A percentile compares a stretch with the other conserved stretches of the same genome.
phyloP scores from a whole-genome alignment of 2,888 invertebrate genomes.

The Pollenia angustigena region DNA sequence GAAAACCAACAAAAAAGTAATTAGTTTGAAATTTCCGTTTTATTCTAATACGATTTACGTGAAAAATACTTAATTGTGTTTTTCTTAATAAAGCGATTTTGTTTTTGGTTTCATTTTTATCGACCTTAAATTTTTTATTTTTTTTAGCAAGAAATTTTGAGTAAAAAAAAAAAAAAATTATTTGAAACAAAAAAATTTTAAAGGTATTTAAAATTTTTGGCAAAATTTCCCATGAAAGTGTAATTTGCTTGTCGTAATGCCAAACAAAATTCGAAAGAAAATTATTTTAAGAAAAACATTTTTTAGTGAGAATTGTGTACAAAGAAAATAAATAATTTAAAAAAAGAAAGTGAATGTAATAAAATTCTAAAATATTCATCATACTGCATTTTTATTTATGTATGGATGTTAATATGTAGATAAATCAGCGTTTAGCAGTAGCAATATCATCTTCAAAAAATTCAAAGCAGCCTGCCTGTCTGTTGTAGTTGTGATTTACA shows the following conservation, averaged over 20 bases:
- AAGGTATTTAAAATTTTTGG: constrained; percentile 29
- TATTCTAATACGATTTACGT: constrained; percentile 2
- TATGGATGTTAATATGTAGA: background rate
- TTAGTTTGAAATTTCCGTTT: constrained; percentile 62
- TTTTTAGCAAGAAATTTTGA: constrained; percentile 31
- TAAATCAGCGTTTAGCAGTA: constrained; percentile 26
- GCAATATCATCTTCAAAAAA: constrained; percentile 18
- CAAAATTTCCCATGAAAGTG: constrained; percentile 53
- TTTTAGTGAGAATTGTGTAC: constrained; percentile 24
- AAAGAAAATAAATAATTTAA: constrained; percentile 17
- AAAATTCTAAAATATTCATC: background rate
- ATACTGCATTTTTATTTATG: background rate
- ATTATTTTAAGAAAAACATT: constrained; percentile 19
- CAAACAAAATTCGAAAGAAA: constrained; percentile 45
- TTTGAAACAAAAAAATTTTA: background rate
- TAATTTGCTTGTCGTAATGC: constrained; percentile 38
- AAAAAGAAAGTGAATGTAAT: constrained; percentile 18
- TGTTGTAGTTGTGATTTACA: constrained; percentile 24
- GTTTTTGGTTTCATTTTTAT: constrained; percentile 35
- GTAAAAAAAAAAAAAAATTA: background rate
- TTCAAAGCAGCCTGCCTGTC: background rate
- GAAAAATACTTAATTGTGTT: constrained; percentile 6
- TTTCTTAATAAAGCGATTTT: background rate
- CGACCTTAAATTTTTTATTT: constrained; percentile 70
- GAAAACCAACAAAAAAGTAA: constrained; percentile 42